These are phyloP conservation scores for Ricordea florida DNA, from an alignment of 92 coral and sea anemone genomes.

Conservation along the genomic window DNA sequence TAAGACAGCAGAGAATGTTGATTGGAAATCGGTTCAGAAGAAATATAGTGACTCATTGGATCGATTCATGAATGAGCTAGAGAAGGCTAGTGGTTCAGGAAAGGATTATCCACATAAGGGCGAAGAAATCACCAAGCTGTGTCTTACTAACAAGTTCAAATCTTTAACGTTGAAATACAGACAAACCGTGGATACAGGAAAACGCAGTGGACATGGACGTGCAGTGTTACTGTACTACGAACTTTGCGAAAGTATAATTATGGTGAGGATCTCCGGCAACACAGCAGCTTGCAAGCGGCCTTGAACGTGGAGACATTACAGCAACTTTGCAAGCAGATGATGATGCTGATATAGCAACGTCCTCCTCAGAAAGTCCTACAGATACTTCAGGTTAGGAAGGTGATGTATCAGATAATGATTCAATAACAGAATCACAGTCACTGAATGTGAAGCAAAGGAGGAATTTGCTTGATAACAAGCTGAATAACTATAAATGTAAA, in stretches of 20 bases:
- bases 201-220: slow-evolving; percentile 35
- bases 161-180: slow-evolving; percentile 22
- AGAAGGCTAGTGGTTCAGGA: background rate
- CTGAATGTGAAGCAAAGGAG: background rate
- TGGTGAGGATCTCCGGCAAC: slow-evolving; percentile 69
- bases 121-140: slow-evolving; percentile 9
- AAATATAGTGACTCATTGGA: slow-evolving; percentile 5
- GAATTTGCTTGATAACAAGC: background rate
- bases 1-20: background rate
- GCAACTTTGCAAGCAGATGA: too few species aligned
- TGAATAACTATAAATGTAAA: too few species aligned
- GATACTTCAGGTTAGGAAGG: too few species aligned
- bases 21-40: background rate
- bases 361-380: too few species aligned
- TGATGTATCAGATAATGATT: too few species aligned
- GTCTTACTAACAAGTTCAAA: slow-evolving; percentile 12
- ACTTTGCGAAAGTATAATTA: slow-evolving; percentile 41
- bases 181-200: slow-evolving; percentile 19
- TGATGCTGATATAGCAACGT: too few species aligned
- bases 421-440: background rate
- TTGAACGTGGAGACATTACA: slow-evolving; percentile 4
- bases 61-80: background rate
- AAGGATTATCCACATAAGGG: slow-evolving; percentile 22
- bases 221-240: slow-evolving; percentile 47
- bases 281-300: background rate